Evolutionary conservation across 2,888 invertebrate genomes (phyloP).

Genomic region (Euplexia lucipara): DNA sequence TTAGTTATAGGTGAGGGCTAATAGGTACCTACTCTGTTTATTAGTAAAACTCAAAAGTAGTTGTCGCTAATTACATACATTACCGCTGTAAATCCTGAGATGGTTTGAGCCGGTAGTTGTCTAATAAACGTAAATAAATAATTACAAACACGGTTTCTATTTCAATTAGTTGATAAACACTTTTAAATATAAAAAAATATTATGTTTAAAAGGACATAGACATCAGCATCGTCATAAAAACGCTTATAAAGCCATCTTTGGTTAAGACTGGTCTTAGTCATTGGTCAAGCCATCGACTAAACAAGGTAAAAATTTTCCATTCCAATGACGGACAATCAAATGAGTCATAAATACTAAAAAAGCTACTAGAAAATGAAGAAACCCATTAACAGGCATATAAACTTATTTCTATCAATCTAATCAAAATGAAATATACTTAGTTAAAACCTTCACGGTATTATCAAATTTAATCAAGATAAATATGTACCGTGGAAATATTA

Average conservation of each 20-base stretch:
- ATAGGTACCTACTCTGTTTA: too few species aligned
- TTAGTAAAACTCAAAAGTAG: too few species aligned
- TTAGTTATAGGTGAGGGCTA: too few species aligned
- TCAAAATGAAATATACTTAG: slow-evolving; percentile 28
- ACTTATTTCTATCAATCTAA: slow-evolving; percentile 42
- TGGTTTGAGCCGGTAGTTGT: too few species aligned
- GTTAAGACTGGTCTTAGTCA: neutral
- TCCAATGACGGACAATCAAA: slow-evolving; percentile 8
- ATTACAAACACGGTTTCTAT: too few species aligned
- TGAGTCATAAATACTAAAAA: slow-evolving; percentile 17
- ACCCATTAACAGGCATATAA: slow-evolving; percentile 20
- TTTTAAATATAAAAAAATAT: neutral
- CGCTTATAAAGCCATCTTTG: slow-evolving; percentile 1
- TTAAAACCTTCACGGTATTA: slow-evolving; percentile 44
- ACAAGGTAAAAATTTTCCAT: neutral
- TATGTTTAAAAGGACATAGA: slow-evolving; percentile 9
- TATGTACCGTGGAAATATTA: slow-evolving; percentile 47
- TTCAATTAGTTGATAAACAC: too few species aligned
- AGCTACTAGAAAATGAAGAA: slow-evolving; percentile 26
- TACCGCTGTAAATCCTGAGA: too few species aligned
- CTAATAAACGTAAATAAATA: too few species aligned
- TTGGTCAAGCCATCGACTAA: neutral
- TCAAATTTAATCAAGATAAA: slow-evolving; percentile 38
- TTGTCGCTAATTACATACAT: too few species aligned
- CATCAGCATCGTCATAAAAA: slow-evolving; percentile 6